Conservation (phyloP, 2,113 vertebrate species). For the Circaetus gallicus region DNA sequence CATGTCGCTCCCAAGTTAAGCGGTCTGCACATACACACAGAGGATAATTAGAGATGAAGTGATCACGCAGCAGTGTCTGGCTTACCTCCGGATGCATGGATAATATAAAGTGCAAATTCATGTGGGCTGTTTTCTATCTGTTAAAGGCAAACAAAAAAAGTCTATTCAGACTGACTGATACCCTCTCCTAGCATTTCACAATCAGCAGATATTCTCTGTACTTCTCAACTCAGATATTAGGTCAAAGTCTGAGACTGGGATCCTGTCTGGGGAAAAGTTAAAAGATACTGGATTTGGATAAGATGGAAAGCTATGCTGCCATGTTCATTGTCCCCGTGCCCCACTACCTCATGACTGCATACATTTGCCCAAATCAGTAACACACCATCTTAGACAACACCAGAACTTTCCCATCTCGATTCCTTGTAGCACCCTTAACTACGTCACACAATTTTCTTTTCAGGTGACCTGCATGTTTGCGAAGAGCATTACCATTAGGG, state of each 20-base stretch:
- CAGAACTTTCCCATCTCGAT: background rate
- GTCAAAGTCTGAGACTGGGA: background rate
- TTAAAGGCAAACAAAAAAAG: background rate
- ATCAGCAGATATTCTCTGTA: background rate
- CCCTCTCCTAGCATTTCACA: background rate
- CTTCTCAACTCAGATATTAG: background rate
- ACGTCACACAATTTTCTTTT: background rate
- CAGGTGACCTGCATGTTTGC: background rate
- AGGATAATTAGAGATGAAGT: background rate
- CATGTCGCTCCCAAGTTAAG: background rate
- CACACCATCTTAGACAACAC: no score
- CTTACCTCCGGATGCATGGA: conserved; percentile 90
- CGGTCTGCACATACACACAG: accelerated
- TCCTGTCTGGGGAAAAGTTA: background rate
- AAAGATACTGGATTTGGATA: background rate
- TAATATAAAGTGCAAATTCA: conserved; percentile 89
- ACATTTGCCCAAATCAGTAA: background rate
- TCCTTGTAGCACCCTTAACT: background rate
- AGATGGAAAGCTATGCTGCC: background rate
- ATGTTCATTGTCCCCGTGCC: no score
- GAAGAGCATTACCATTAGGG: no score
- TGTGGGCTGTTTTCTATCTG: conserved; percentile 90
- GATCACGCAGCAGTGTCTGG: background rate
- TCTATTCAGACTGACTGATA: background rate
- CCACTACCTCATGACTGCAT: no score